These are phyloP conservation scores for Phyllopteryx taeniolatus DNA, from an alignment of 2,113 vertebrate species.

Conservation along the genomic window DNA sequence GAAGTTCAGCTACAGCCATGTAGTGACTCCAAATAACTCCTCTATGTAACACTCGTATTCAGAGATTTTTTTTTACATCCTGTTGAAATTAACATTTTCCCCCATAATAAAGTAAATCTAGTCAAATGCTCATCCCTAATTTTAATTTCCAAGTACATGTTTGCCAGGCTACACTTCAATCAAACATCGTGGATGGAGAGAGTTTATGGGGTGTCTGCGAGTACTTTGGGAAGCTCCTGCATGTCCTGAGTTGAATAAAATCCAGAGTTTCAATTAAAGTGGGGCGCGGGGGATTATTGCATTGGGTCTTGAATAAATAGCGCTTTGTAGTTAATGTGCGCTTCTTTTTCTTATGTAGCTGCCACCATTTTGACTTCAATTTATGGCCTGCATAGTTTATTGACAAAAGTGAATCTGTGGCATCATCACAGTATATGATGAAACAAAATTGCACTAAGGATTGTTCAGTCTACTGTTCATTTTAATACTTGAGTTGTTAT, in stretches of 20 bases:
- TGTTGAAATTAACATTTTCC: neutral
- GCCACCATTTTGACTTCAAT: conserved; percentile 18
- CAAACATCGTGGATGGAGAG: conserved; percentile 17
- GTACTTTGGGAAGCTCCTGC: conserved; percentile 37
- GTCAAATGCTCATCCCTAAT: conserved; percentile 16
- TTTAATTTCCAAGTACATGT: neutral
- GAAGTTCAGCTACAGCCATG: neutral
- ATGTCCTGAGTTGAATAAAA: conserved; percentile 70
- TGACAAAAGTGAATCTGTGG: conserved; percentile 6
- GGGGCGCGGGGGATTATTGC: conserved; percentile 50
- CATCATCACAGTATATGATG: neutral
- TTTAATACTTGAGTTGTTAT: neutral
- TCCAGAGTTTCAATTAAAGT: conserved; percentile 62
- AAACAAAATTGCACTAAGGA: conserved; percentile 5
- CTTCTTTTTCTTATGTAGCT: conserved; percentile 18
- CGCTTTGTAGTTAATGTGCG: conserved; percentile 36
- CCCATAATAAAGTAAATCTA: conserved; percentile 15
- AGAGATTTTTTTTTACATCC: neutral
- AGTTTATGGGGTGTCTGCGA: neutral
- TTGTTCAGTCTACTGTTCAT: neutral
- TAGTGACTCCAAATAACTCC: neutral
- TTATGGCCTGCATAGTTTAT: neutral
- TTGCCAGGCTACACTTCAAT: conserved; percentile 25
- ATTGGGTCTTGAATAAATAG: conserved; percentile 51
- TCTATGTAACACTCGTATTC: neutral